Percentiles rank a stretch among this genome's conserved stretches.
phyloP scores from a whole-genome alignment of 2,113 vertebrate genomes.

The Glaucidium brasilianum region DNA sequence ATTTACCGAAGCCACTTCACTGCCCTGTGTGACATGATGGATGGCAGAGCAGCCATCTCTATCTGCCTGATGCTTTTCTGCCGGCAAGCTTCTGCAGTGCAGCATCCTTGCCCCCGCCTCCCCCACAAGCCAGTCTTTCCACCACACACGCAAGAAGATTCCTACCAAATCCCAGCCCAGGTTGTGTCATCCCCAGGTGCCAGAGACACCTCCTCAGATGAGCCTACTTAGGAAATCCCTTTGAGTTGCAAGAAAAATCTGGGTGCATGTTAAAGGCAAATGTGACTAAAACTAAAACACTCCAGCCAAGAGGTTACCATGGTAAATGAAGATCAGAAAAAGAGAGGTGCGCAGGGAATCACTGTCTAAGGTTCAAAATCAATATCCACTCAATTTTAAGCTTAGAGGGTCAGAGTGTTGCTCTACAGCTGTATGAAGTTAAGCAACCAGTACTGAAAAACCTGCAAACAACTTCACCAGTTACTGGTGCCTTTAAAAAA shows the following conservation, averaged over 20 bases:
- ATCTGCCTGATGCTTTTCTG: not conserved
- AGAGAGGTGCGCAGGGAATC: fast-evolving
- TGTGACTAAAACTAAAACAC: not conserved
- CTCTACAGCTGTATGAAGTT: not conserved
- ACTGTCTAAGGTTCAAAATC: not conserved
- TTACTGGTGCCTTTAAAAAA: not conserved
- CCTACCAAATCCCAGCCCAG: not conserved
- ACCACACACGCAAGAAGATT: not conserved
- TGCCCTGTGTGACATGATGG: fast-evolving
- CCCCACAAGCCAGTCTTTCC: not conserved
- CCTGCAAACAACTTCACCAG: not conserved
- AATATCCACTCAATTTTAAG: not conserved
- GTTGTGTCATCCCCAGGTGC: not conserved
- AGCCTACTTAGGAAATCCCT: not conserved
- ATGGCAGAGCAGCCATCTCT: not conserved
- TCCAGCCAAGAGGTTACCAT: not conserved
- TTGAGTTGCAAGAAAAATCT: not conserved
- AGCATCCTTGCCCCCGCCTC: not conserved
- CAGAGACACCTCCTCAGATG: not conserved
- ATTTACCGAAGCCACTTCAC: not conserved
- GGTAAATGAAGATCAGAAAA: not conserved
- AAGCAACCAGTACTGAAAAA: not conserved
- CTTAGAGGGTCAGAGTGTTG: not conserved
- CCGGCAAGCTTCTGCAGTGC: not conserved
- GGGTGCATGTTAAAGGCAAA: not conserved